A percentile compares a stretch with the other conserved stretches of the same genome.
These are phyloP conservation scores for Cygnus olor DNA, from an alignment of 2,797 vertebrate genomes.

Conservation along the genomic window DNA sequence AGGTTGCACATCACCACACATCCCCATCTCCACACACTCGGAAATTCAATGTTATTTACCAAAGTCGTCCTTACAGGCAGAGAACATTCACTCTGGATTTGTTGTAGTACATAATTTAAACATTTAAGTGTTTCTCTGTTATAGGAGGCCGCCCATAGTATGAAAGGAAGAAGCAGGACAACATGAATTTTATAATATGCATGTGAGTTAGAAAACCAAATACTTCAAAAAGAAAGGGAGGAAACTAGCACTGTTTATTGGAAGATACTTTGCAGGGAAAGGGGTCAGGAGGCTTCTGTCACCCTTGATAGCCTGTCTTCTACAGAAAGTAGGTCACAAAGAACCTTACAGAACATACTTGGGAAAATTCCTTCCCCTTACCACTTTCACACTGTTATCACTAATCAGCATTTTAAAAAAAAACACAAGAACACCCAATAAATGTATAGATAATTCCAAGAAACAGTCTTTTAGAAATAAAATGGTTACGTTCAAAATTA, in stretches of 20 bases:
- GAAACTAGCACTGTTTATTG: not conserved
- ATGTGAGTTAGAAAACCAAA: rapidly evolving
- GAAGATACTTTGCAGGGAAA: not conserved
- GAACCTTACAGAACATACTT: not conserved
- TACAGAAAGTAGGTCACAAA: not conserved
- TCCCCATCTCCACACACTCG: not conserved
- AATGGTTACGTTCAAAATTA: not conserved
- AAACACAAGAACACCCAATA: not conserved
- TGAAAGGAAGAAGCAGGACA: not conserved
- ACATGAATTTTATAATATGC: not conserved
- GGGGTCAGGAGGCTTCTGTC: not conserved
- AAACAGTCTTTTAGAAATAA: not conserved
- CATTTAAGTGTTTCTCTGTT: not conserved
- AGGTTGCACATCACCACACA: not conserved
- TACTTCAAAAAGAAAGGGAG: not conserved
- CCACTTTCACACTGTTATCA: not conserved
- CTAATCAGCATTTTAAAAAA: not conserved
- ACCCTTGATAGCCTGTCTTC: not conserved
- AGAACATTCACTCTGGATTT: not conserved
- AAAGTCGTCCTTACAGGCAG: not conserved
- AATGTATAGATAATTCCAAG: not conserved
- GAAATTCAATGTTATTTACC: not conserved
- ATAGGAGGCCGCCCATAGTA: not conserved
- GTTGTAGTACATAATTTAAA: not conserved
- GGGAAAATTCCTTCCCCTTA: not conserved